Conservation (phyloP, 2,797 vertebrate species). For the Monodelphis domestica region DNA sequence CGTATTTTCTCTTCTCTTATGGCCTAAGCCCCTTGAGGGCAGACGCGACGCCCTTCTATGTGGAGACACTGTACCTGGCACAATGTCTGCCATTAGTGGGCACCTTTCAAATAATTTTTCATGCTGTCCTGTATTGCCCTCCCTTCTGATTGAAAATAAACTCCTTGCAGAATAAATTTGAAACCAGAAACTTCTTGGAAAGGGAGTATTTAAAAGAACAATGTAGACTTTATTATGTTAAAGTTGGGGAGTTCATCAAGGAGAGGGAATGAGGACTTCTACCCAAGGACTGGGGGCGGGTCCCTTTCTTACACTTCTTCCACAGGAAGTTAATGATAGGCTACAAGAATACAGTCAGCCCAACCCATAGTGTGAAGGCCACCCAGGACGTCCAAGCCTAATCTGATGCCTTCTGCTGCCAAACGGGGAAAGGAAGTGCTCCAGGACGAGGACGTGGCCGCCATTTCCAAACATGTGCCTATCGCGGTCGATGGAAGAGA, state of each 20-base stretch:
- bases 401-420: not conserved
- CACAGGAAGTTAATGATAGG: conserved; percentile 47
- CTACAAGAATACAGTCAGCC: conserved; percentile 47
- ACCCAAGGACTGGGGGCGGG: not conserved
- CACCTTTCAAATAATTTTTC: not conserved
- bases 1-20: too few species aligned
- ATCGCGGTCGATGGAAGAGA: not conserved
- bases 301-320: conserved; percentile 61
- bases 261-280: not conserved
- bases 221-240: not conserved
- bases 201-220: not conserved
- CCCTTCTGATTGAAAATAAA: not conserved
- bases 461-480: not conserved
- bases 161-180: not conserved
- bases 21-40: not conserved
- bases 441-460: not conserved
- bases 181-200: not conserved
- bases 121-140: not conserved
- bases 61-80: not conserved
- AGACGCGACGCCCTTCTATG: not conserved
- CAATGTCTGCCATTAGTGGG: not conserved
- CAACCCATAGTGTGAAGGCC: conserved; percentile 41
- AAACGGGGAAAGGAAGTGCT: not conserved
- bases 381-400: not conserved
- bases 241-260: not conserved